Conservation (phyloP, 2,113 vertebrate species). For the Callocephalon fimbriatum region DNA sequence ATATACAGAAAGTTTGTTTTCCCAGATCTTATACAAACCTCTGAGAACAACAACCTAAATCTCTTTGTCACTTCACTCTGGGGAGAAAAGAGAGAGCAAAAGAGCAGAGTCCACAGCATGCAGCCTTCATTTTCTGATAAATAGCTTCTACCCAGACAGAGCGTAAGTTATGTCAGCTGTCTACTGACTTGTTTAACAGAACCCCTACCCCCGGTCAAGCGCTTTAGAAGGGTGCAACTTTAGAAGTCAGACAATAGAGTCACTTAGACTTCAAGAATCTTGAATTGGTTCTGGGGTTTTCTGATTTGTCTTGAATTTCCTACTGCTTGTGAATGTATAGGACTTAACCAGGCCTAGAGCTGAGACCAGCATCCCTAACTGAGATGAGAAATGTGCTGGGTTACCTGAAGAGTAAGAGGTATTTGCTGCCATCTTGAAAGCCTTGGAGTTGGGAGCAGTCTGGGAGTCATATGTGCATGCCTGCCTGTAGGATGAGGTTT, state of each 20-base stretch:
- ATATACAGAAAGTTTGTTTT: background rate
- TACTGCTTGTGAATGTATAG: background rate
- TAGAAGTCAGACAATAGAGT: background rate
- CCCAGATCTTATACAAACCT: background rate
- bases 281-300: rapidly evolving
- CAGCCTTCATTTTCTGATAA: background rate
- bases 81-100: background rate
- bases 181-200: rapidly evolving
- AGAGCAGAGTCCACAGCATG: rapidly evolving
- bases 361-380: background rate
- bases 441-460: background rate
- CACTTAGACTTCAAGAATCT: background rate
- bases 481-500: background rate
- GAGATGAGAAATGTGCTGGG: background rate
- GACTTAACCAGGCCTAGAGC: background rate
- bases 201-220: rapidly evolving
- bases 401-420: background rate
- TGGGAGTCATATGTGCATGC: rapidly evolving
- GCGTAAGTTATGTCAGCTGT: background rate
- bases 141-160: background rate
- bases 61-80: background rate
- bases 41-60: background rate
- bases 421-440: background rate
- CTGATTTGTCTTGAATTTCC: background rate
- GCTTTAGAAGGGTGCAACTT: background rate